phyloP scores from a whole-genome alignment of 2,888 invertebrate species.

The Tholera decimalis region DNA sequence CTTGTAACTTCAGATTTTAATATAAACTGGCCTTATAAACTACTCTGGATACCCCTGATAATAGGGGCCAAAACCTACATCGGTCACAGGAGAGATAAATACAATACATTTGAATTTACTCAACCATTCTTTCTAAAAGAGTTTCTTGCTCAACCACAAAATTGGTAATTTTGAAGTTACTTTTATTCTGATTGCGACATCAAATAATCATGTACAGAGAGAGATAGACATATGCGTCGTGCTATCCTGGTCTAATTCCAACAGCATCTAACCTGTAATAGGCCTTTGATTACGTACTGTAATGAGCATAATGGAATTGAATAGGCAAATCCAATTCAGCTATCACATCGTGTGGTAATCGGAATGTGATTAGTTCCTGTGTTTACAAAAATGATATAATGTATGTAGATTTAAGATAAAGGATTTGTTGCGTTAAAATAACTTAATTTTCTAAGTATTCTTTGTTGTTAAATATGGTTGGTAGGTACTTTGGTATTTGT shows the following conservation, averaged over 20 bases:
- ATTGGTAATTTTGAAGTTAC: too few relatives aligned
- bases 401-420: conserved; percentile 2
- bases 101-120: too few relatives aligned
- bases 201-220: background rate
- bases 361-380: conserved; percentile 25
- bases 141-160: too few relatives aligned
- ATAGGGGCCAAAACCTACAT: too few relatives aligned
- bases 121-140: too few relatives aligned
- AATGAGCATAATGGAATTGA: conserved; percentile 27
- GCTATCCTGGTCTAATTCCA: background rate
- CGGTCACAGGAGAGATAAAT: too few relatives aligned
- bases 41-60: too few relatives aligned
- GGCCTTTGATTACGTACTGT: conserved; percentile 36
- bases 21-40: too few relatives aligned
- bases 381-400: conserved; percentile 6
- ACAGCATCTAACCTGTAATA: background rate
- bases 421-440: background rate
- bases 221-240: background rate
- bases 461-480: too few relatives aligned
- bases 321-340: conserved; percentile 30
- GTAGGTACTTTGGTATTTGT: too few relatives aligned
- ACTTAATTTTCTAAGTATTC: background rate
- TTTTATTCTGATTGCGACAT: too few relatives aligned
- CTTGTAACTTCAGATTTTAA: too few relatives aligned
- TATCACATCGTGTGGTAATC: conserved; percentile 17